Evolutionary conservation across 2,113 vertebrate species (phyloP).

Genomic region (Castor canadensis): DNA sequence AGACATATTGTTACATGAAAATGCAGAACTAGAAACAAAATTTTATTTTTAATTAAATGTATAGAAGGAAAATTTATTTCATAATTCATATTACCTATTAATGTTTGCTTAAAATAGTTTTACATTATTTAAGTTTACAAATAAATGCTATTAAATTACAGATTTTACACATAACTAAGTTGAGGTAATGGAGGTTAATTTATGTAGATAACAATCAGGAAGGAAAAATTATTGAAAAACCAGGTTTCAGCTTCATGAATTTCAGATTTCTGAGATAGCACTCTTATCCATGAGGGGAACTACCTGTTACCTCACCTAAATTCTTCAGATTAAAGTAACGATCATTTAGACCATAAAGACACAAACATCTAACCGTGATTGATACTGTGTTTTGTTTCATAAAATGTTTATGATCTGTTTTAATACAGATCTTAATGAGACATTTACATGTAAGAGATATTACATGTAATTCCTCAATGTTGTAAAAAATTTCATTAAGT

Average conservation of each 20-base stretch:
- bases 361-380: neutral
- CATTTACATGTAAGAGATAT: neutral
- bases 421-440: neutral
- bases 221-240: neutral
- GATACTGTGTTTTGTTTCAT: neutral
- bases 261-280: neutral
- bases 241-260: neutral
- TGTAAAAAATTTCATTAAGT: neutral
- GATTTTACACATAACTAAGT: neutral
- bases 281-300: neutral
- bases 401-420: neutral
- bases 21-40: neutral
- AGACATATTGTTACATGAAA: neutral
- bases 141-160: neutral
- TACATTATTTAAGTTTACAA: constrained; percentile 16
- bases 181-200: neutral
- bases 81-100: neutral
- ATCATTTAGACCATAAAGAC: neutral
- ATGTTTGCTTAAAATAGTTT: neutral
- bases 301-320: neutral
- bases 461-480: neutral
- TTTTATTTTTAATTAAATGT: neutral
- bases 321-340: neutral
- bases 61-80: neutral
- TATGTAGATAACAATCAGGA: neutral